Percentiles rank a stretch among this genome's conserved stretches.
phyloP scores from a whole-genome alignment of 2,797 vertebrate species.

The Hybognathus amarus region DNA sequence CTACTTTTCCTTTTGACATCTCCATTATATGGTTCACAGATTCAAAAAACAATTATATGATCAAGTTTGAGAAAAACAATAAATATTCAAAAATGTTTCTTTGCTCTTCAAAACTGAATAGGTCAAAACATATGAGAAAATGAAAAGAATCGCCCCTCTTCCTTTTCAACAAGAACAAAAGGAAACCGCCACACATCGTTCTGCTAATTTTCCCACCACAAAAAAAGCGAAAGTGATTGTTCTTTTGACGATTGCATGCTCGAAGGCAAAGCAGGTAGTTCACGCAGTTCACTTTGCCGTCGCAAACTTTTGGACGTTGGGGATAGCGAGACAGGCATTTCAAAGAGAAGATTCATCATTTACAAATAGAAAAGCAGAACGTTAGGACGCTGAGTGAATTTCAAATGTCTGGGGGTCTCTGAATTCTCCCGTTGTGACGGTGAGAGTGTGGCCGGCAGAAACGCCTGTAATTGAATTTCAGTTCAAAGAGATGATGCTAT shows the following conservation, averaged over 20 bases:
- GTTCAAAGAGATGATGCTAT: conserved; percentile 63
- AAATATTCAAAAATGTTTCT: conserved; percentile 41
- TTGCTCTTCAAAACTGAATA: conserved; percentile 43
- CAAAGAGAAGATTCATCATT: conserved; percentile 59
- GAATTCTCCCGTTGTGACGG: conserved; percentile 39
- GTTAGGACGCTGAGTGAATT: conserved; percentile 32
- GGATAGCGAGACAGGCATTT: conserved; percentile 43
- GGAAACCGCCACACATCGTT: conserved; percentile 41
- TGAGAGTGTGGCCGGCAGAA: conserved; percentile 54
- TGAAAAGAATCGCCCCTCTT: conserved; percentile 41
- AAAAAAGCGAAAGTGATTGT: conserved; percentile 40
- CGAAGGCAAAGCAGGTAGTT: conserved; percentile 53
- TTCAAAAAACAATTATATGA: conserved; percentile 43
- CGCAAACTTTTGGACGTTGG: conserved; percentile 48
- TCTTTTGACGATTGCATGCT: conserved; percentile 61
- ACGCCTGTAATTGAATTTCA: conserved; percentile 60
- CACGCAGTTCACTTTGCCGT: conserved; percentile 29
- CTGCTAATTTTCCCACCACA: conserved; percentile 31
- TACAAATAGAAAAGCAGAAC: conserved; percentile 50
- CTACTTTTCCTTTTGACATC: conserved; percentile 38
- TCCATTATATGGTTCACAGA: conserved; percentile 36
- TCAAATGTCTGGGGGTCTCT: conserved; percentile 39
- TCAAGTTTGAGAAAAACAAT: conserved; percentile 23
- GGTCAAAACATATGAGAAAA: conserved; percentile 23
- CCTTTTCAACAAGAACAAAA: conserved; percentile 59